Base-by-base conservation (phyloP, 1,140 invertebrate genomes). In the Drosophila aff. region DNA sequence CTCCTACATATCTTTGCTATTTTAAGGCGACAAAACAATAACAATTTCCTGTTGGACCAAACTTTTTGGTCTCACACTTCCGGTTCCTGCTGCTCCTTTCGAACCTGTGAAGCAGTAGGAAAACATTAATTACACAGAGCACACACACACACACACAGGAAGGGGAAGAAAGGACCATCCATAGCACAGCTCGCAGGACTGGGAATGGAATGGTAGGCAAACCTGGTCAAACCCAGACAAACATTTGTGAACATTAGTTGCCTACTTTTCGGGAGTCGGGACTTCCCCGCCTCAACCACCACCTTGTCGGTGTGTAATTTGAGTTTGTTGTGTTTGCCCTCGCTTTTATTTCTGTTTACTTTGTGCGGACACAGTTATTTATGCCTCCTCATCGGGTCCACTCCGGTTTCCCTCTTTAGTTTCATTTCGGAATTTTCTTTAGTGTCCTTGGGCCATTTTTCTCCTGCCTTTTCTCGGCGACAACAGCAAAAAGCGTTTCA, bases 21-120 rank as follows among this genome's bases (percentile, higher is more conserved):
- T 89, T 80, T 47, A 69, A 81, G 81, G 73, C 84, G 84, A 78
- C 83, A 89, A 78, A 89, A 79, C 69, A 83, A 81, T 78, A 89
- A 89, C 76, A 89, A 89, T 78, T 72, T 83, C 81, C 77, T 66
- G 62, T 84, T 68, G 62, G 85, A 40, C 62, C 63, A 68, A 84
- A 83, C 81, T 89, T 78, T 77, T 62, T 62, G 49, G 77, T 66
- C 40, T 68, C 58, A 82, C 76, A 89, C 77, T 81, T 89, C 63
- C 58, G 38, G 28, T 63, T 69, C 23, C 43, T 18, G 38, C 26
- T 58, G 47, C 15, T 61, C 43, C 55, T 40, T 49, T 31, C 18
- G 38, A 61, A 36, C 43, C 36, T 40, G 55, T 33, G 46, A 40
- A 63, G 26, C 38, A 61, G 68, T 44, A 57, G 74, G 74, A 89